Evolutionary conservation across 1,140 invertebrate species (phyloP).

Genomic region (Zaprionus tsacasi): DNA sequence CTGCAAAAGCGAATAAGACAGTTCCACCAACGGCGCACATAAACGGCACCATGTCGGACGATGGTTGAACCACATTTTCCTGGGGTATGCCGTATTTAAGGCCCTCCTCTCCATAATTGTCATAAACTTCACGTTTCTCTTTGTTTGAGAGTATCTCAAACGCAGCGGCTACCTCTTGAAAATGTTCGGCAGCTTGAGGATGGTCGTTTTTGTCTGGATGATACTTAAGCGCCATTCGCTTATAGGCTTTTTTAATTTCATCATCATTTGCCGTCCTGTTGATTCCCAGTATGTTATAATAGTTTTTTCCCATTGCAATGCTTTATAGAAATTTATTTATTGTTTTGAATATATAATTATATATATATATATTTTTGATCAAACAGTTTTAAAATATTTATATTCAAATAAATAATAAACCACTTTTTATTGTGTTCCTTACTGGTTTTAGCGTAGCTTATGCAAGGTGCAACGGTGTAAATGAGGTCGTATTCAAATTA

Average conservation of each 20-base stretch:
- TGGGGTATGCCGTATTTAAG: constrained; percentile 29
- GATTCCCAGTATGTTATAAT: constrained; percentile 59
- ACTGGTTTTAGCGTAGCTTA: constrained; percentile 1
- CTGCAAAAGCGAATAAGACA: constrained; percentile 63
- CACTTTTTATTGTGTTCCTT: constrained; percentile 5
- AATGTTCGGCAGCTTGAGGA: constrained; percentile 57
- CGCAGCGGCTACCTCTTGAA: constrained; percentile 57
- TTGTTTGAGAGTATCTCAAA: constrained; percentile 64
- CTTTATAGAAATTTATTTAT: not conserved
- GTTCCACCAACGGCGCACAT: constrained; percentile 66
- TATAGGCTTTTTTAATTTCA: constrained; percentile 60
- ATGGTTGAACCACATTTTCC: constrained; percentile 37
- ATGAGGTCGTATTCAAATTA: not conserved
- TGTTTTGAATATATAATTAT: too few species aligned
- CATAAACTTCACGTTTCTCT: constrained; percentile 63
- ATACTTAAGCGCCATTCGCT: constrained; percentile 62
- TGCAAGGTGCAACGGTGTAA: not conserved
- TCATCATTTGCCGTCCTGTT: constrained; percentile 43
- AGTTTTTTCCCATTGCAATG: constrained; percentile 56
- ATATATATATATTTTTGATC: not conserved
- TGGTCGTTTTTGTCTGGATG: constrained; percentile 71
- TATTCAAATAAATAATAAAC: not conserved
- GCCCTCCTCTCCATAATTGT: constrained; percentile 56
- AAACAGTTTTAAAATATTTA: not conserved
- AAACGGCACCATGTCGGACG: constrained; percentile 63